These are phyloP conservation scores for Stigmatopora argus DNA, from an alignment of 2,113 vertebrate genomes.

Conservation along the genomic window DNA sequence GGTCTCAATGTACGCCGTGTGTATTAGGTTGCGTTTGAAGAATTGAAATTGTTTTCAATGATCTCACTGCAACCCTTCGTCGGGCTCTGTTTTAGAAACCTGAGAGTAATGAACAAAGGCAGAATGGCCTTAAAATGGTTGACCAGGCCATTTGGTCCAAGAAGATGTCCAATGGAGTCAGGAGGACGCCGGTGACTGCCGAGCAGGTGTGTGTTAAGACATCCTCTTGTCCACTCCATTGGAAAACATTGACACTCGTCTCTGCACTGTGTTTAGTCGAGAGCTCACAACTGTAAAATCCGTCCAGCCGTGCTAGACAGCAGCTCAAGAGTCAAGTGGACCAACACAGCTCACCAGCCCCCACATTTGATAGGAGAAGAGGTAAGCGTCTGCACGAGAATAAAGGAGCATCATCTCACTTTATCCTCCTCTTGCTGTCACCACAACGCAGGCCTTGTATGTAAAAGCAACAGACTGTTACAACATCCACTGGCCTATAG, in stretches of 20 bases:
- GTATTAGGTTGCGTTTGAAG: fast-evolving
- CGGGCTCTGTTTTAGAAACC: slow-evolving; percentile 73
- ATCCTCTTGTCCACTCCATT: background rate
- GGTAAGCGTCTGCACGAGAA: slow-evolving; percentile 63
- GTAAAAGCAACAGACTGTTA: slow-evolving; percentile 89
- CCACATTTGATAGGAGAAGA: slow-evolving; percentile 92
- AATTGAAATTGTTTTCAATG: background rate
- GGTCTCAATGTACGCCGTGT: slow-evolving; percentile 81
- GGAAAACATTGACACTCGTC: background rate
- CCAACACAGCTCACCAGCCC: slow-evolving; percentile 84
- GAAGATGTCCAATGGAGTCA: slow-evolving; percentile 96
- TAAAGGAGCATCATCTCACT: background rate
- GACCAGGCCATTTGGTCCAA: slow-evolving; percentile 99
- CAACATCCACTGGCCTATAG: slow-evolving; percentile 87
- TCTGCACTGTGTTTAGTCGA: slow-evolving; percentile 62
- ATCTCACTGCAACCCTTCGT: slow-evolving; percentile 2
- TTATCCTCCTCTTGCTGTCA: background rate
- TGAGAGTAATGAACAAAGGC: slow-evolving; percentile 93
- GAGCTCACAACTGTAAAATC: slow-evolving; percentile 92
- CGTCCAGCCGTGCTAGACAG: slow-evolving; percentile 87
- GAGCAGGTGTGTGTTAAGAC: slow-evolving; percentile 78
- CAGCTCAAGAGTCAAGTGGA: slow-evolving; percentile 90
- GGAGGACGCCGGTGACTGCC: slow-evolving; percentile 88
- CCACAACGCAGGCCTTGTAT: slow-evolving; percentile 76
- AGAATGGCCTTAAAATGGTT: slow-evolving; percentile 98